Base-by-base conservation (phyloP, 2,888 invertebrate genomes). In the Iphiclides podalirius region DNA sequence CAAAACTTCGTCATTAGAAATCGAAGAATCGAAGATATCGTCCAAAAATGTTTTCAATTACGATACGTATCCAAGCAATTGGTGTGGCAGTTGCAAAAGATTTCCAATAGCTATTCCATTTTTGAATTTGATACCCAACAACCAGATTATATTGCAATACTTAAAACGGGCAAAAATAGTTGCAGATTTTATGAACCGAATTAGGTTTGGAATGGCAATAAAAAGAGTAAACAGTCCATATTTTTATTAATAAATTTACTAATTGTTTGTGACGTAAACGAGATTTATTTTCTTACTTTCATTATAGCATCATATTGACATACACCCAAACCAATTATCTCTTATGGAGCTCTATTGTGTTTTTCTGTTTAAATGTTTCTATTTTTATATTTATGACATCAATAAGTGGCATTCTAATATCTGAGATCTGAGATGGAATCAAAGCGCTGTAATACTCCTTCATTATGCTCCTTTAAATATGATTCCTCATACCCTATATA, bases 51-150 rank as follows among this genome's bases (percentile, higher is more conserved):
- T 34, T 14, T 23, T 6, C 9, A 34, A 43, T 8, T 16, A 43
- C 14, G 28, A 37, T 16, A 2, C 4, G 8, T 16, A 23, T 11
- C 39, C 43, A 13, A n/a, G 16, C 33, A 44, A 26, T 38, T 39
- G 14, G n/a, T 49, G 39, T 39, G 34, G 34, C 6, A 26, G 11
- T 26, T 49, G 49, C 28, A 43, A 39, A 26, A 31, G n/a, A n/a
- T 12, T 34, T 13, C 38, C 33, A 7, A 3, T 12, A 2, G 3
- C 20, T 12, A 23, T 1, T 16, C n/a, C 13, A 20, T 1, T 12
- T 16, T 16, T 38, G 1, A 48, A 33, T 37, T 13, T 8, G 9
- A 3, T 42, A 15, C n/a, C 17, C n/a, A 15, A 9, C 2, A 43
- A 48, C 11, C 20, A 42, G 2, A 17, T 33, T 12, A 48, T 14